These are phyloP conservation scores for Rhorus exstirpatorius DNA, from an alignment of 2,888 invertebrate species.

Conservation along the genomic window DNA sequence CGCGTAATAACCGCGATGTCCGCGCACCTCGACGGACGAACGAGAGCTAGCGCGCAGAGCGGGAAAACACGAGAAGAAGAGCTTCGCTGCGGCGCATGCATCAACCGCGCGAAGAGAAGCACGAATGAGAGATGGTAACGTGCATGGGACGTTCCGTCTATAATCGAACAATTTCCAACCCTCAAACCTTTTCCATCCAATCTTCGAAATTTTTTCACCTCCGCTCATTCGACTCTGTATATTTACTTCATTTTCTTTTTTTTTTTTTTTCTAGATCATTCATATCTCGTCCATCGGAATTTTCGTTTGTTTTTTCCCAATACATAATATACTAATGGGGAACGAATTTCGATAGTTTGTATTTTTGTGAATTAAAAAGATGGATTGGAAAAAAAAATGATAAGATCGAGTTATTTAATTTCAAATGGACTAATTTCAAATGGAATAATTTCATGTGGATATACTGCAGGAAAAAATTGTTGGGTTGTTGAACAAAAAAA, in stretches of 20 bases:
- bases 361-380: neutral
- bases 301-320: too few species aligned
- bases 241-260: neutral
- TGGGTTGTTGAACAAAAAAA: too few species aligned
- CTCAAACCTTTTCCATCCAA: too few species aligned
- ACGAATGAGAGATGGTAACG: constrained; percentile 33
- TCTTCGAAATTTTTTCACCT: too few species aligned
- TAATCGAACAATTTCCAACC: neutral
- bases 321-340: neutral
- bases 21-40: constrained; percentile 68
- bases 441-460: too few species aligned
- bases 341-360: constrained; percentile 22
- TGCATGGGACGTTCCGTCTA: neutral
- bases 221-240: neutral
- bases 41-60: constrained; percentile 61
- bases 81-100: constrained; percentile 21
- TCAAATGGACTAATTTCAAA: too few species aligned
- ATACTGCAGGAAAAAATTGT: too few species aligned
- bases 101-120: constrained; percentile 14
- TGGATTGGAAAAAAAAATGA: too few species aligned
- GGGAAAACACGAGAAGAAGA: constrained; percentile 23
- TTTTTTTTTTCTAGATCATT: too few species aligned
- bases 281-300: too few species aligned
- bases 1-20: constrained; percentile 66
- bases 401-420: too few species aligned